Percentiles rank a stretch among this genome's conserved stretches.
phyloP scores from a whole-genome alignment of 2,888 invertebrate genomes.

The Steromphala cineraria region DNA sequence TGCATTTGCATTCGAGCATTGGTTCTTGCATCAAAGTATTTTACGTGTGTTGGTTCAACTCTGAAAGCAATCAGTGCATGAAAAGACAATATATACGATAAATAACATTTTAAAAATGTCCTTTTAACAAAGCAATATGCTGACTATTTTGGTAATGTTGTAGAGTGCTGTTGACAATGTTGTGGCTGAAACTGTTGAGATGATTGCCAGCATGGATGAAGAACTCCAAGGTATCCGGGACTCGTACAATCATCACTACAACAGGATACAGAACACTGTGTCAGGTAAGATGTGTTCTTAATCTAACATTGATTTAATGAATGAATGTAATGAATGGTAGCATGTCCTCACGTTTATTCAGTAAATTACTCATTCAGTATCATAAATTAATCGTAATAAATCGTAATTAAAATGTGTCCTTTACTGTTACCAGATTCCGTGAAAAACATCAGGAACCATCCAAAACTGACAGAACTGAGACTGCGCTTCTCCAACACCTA shows the following conservation, averaged over 20 bases:
- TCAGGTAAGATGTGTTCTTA: neutral
- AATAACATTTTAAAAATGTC: too few relatives aligned
- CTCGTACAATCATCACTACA: neutral
- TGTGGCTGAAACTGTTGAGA: neutral
- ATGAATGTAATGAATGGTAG: neutral
- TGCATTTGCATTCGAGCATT: neutral
- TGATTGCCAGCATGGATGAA: neutral
- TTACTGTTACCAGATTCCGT: neutral
- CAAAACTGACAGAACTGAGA: neutral
- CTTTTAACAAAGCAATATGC: neutral
- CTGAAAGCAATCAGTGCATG: too few relatives aligned
- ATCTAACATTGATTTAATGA: neutral
- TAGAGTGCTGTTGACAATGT: neutral
- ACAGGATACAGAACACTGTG: neutral
- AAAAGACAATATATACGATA: too few relatives aligned
- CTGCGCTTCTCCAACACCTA: neutral
- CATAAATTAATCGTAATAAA: too few relatives aligned
- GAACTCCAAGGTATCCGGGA: neutral
- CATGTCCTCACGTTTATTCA: too few relatives aligned
- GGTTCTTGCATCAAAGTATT: neutral
- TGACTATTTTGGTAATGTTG: neutral
- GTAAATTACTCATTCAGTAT: too few relatives aligned
- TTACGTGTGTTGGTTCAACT: neutral
- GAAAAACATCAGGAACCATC: constrained; percentile 3
- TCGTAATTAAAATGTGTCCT: neutral